Conservation (phyloP, 2,113 vertebrate genomes). For the Megaceryle maxima region DNA sequence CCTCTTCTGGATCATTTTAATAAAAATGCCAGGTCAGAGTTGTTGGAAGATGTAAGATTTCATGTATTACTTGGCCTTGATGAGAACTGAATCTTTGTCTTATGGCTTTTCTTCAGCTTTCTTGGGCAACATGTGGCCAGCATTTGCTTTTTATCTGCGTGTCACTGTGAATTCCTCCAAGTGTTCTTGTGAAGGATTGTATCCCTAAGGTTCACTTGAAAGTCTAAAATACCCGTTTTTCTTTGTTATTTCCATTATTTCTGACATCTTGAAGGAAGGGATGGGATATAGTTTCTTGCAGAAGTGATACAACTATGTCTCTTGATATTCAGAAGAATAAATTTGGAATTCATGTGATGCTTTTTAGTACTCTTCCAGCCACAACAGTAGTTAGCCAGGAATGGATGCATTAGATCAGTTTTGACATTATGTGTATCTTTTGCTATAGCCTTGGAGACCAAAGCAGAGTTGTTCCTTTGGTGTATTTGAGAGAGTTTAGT, state of each 20-base stretch:
- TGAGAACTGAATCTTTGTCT: neutral
- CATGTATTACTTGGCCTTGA: neutral
- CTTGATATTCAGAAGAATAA: neutral
- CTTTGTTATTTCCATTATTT: neutral
- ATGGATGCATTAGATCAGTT: neutral
- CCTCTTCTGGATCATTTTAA: neutral
- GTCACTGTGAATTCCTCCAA: neutral
- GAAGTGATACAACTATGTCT: neutral
- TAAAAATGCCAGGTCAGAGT: neutral
- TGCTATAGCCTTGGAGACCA: neutral
- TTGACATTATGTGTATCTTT: neutral
- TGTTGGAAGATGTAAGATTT: neutral
- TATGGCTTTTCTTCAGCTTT: neutral
- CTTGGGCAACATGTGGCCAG: neutral
- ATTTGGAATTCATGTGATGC: neutral
- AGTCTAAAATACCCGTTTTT: neutral
- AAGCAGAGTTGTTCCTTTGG: neutral
- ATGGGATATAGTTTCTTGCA: neutral
- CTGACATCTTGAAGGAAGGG: neutral
- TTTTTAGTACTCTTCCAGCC: neutral
- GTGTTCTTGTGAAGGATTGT: neutral
- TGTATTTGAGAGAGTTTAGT: neutral
- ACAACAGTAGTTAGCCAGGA: neutral
- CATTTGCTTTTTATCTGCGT: neutral
- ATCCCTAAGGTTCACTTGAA: neutral